Percentiles rank a stretch among this genome's conserved stretches.
Conservation (phyloP, 2,888 invertebrate species). For the Camponotus fellah region DNA sequence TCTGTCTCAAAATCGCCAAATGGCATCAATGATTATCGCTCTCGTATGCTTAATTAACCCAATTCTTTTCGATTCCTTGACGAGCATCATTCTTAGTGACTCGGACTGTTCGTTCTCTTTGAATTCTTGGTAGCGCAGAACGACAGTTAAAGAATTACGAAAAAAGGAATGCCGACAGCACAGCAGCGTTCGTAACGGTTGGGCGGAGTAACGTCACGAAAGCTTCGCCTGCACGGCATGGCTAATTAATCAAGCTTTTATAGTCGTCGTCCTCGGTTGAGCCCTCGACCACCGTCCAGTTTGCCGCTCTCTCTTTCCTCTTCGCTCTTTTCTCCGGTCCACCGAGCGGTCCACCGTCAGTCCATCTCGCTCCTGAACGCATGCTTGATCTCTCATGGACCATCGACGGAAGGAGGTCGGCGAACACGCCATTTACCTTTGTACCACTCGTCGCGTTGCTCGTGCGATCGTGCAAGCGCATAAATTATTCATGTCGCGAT, state of each 20-base stretch:
- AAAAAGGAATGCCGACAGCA: slow-evolving; percentile 54
- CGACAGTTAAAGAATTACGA: slow-evolving; percentile 56
- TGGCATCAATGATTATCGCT: not conserved
- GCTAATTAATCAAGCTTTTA: slow-evolving; percentile 80
- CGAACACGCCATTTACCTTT: slow-evolving; percentile 52
- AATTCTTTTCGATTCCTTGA: slow-evolving; percentile 22
- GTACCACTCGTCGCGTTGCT: slow-evolving; percentile 37
- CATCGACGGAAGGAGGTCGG: slow-evolving; percentile 2
- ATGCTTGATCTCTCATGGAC: slow-evolving; percentile 21
- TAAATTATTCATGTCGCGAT: slow-evolving; percentile 75
- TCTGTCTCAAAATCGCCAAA: not conserved
- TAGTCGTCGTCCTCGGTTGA: slow-evolving; percentile 62
- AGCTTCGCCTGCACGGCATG: slow-evolving; percentile 70
- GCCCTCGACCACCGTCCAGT: slow-evolving; percentile 36
- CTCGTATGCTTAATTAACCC: not conserved
- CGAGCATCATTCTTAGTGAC: slow-evolving; percentile 8
- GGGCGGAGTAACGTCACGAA: slow-evolving; percentile 68
- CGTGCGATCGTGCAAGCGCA: slow-evolving; percentile 59
- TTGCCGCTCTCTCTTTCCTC: slow-evolving; percentile 30
- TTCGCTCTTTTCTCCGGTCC: not conserved
- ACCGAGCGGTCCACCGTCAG: not conserved
- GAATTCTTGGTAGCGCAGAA: slow-evolving; percentile 55
- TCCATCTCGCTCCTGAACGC: slow-evolving; percentile 13
- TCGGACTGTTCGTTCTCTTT: not conserved
- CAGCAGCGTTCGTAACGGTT: slow-evolving; percentile 56